Conservation (phyloP, 2,797 vertebrate genomes). For the Tapirus indicus region DNA sequence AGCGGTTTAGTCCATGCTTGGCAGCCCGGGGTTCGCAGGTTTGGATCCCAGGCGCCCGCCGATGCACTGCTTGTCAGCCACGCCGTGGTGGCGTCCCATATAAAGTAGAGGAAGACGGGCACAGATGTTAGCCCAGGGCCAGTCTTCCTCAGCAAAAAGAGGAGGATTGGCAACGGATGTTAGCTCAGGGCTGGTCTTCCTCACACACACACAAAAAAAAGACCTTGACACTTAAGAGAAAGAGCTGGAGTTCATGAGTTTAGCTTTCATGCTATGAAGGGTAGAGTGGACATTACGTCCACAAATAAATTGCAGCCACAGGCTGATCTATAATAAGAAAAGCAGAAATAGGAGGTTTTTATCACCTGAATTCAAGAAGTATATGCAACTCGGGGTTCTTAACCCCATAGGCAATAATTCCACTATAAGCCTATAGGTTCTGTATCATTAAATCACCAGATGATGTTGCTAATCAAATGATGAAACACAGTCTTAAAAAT, state of each 20-base stretch:
- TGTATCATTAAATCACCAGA: constrained; percentile 13
- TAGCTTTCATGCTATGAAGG: not conserved
- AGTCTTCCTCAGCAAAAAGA: too few species aligned
- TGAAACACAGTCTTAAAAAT: not conserved
- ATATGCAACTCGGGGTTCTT: not conserved
- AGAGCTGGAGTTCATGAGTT: not conserved
- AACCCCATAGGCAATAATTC: not conserved
- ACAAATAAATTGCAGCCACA: not conserved
- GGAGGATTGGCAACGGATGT: too few species aligned
- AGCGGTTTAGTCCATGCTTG: too few species aligned
- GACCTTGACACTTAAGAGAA: not conserved
- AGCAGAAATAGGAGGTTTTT: not conserved
- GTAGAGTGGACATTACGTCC: not conserved
- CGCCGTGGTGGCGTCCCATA: too few species aligned
- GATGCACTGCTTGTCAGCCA: too few species aligned
- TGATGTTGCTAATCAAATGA: constrained; percentile 15
- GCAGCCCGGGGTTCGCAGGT: too few species aligned
- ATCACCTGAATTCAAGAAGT: not conserved
- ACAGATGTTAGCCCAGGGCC: too few species aligned
- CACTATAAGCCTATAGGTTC: not conserved
- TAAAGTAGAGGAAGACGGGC: too few species aligned
- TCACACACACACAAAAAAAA: not conserved
- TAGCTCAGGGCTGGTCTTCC: too few species aligned
- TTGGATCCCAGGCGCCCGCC: too few species aligned
- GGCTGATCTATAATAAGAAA: not conserved